Conservation (phyloP, 2,797 vertebrate genomes). For the Fratercula arctica region DNA sequence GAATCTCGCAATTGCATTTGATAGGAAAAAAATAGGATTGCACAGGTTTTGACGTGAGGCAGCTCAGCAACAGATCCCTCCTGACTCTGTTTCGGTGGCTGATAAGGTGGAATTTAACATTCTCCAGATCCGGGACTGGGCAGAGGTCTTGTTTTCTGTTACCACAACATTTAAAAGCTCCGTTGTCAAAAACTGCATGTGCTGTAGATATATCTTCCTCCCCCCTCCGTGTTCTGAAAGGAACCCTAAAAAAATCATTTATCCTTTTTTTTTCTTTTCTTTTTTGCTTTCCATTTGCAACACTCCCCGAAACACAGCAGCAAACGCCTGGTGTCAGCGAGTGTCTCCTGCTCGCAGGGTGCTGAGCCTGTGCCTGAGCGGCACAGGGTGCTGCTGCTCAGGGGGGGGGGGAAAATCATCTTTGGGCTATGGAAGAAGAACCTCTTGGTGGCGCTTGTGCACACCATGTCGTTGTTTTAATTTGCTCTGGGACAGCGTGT, state of each 20-base stretch:
- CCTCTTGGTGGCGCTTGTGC: slow-evolving; percentile 34
- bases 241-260: not conserved
- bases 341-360: accelerated
- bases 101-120: slow-evolving; percentile 54
- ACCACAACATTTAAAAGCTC: not conserved
- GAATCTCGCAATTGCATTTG: not conserved
- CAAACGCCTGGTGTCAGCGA: not conserved
- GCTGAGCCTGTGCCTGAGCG: not conserved
- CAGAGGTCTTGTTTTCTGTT: not conserved
- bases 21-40: not conserved
- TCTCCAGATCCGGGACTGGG: not conserved
- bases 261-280: too few species aligned
- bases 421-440: not conserved
- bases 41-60: not conserved
- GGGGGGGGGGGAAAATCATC: not conserved
- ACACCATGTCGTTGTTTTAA: not conserved
- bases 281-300: not conserved
- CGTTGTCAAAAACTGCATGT: not conserved
- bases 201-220: not conserved
- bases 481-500: not conserved
- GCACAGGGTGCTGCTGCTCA: not conserved
- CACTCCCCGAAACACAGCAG: not conserved
- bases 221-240: not conserved
- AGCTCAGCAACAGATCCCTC: slow-evolving; percentile 7
- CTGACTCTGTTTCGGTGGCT: not conserved